Evolutionary conservation across 2,888 invertebrate species (phyloP).

Genomic region (Harpalus rubripes): DNA sequence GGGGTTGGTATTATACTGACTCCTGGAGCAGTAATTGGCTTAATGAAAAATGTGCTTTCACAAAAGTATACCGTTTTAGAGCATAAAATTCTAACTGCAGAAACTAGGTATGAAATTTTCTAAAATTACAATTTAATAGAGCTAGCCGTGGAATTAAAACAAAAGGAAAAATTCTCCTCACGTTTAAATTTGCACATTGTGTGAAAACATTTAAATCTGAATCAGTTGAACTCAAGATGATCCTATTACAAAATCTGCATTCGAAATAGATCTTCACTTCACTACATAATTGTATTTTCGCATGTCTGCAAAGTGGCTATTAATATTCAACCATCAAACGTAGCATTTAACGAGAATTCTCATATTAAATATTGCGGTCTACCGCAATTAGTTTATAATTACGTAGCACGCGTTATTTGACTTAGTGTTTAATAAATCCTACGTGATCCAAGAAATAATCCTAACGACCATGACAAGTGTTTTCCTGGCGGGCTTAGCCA

Average conservation of each 20-base stretch:
- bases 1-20: no score
- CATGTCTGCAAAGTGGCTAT: constrained; percentile 58
- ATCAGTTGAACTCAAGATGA: constrained; percentile 13
- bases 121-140: no score
- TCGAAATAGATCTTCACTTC: constrained; percentile 14
- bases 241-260: constrained; percentile 49
- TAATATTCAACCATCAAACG: constrained; percentile 50
- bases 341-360: constrained; percentile 55
- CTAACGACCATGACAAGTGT: constrained; percentile 31
- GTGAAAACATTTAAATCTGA: constrained; percentile 36
- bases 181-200: constrained; percentile 26
- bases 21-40: no score
- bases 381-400: constrained; percentile 61
- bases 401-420: constrained; percentile 61
- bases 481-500: constrained; percentile 22
- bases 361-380: constrained; percentile 55
- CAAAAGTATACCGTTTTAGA: no score
- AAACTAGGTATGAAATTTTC: no score
- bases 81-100: no score
- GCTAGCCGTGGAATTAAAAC: no score
- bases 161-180: background rate
- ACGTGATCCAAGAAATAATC: constrained; percentile 6
- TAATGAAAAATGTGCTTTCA: no score
- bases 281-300: constrained; percentile 56
- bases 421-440: constrained; percentile 30